Percentiles rank a stretch among this genome's conserved stretches.
These are phyloP conservation scores for Magallana gigas DNA, from an alignment of 1,140 invertebrate genomes.

Conservation along the genomic window DNA sequence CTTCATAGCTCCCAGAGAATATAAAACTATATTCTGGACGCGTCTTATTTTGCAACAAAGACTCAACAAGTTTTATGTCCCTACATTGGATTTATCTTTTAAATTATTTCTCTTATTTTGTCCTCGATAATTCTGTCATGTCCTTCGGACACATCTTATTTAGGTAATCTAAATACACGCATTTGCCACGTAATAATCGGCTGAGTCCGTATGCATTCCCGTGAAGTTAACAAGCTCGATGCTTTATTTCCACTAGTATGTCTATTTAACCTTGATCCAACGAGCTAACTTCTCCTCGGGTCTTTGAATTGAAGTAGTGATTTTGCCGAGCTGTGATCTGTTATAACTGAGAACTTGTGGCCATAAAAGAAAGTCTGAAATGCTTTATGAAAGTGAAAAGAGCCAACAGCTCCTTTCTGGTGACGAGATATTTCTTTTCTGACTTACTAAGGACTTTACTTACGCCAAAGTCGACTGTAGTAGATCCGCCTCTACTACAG, in stretches of 20 bases:
- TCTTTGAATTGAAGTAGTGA: constrained; percentile 63
- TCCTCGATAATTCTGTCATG: not conserved
- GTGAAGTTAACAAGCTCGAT: constrained; percentile 62
- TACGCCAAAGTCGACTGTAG: constrained; percentile 72
- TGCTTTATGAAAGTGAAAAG: constrained; percentile 47
- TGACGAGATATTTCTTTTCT: constrained; percentile 49
- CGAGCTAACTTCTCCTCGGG: constrained; percentile 59
- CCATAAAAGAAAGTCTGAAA: constrained; percentile 57
- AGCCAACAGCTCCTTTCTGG: constrained; percentile 59
- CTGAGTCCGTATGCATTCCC: constrained; percentile 64
- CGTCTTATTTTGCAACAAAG: not conserved
- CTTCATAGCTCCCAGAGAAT: no score
- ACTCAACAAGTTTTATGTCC: constrained; percentile 10
- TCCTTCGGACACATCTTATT: not conserved
- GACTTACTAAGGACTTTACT: constrained; percentile 40
- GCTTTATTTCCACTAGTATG: constrained; percentile 64
- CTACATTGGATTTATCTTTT: not conserved
- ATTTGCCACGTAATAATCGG: constrained; percentile 35
- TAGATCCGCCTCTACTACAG: constrained; percentile 61
- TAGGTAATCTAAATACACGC: not conserved
- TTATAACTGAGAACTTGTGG: constrained; percentile 52
- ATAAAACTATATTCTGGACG: constrained; percentile 28
- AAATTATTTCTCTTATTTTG: not conserved
- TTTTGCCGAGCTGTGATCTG: constrained; percentile 59
- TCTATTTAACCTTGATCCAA: constrained; percentile 61